Percentiles rank a stretch among this genome's conserved stretches.
Evolutionary conservation across 2,797 vertebrate genomes (phyloP).

Genomic region (Crypturellus tataupa): DNA sequence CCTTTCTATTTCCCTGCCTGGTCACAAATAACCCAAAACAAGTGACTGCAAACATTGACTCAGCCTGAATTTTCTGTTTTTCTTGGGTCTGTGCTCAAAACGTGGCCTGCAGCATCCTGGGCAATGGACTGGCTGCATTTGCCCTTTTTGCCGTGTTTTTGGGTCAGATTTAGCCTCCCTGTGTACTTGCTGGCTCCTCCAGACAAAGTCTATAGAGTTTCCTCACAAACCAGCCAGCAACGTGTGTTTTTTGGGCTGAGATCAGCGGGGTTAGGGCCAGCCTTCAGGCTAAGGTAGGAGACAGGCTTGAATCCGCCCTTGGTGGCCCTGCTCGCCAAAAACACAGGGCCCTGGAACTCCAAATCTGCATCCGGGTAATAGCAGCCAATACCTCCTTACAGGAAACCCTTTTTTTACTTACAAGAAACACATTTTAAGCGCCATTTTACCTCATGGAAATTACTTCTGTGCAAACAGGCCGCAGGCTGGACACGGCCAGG

Average conservation of each 20-base stretch:
- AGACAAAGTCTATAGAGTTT: neutral
- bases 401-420: neutral
- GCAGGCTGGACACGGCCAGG: rapidly evolving
- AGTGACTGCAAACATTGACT: neutral
- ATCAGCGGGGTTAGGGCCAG: rapidly evolving
- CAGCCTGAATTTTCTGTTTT: neutral
- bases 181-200: neutral
- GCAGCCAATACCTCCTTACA: neutral
- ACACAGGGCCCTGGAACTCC: rapidly evolving
- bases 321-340: rapidly evolving
- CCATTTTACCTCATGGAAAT: neutral
- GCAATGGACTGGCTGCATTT: rapidly evolving
- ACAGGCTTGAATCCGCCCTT: rapidly evolving
- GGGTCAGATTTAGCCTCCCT: neutral
- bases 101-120: too few species aligned
- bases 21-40: neutral
- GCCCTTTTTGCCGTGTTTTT: rapidly evolving
- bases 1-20: conserved; percentile 16
- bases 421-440: rapidly evolving
- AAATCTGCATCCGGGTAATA: rapidly evolving
- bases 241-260: neutral
- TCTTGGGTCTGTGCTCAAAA: neutral
- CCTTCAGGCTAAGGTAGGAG: neutral
- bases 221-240: neutral
- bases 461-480: rapidly evolving